Evolutionary conservation across 1,140 invertebrate genomes (phyloP), one percentile per base, ranked within the genome.

Genomic region (Cecropterus lyciades): DNA sequence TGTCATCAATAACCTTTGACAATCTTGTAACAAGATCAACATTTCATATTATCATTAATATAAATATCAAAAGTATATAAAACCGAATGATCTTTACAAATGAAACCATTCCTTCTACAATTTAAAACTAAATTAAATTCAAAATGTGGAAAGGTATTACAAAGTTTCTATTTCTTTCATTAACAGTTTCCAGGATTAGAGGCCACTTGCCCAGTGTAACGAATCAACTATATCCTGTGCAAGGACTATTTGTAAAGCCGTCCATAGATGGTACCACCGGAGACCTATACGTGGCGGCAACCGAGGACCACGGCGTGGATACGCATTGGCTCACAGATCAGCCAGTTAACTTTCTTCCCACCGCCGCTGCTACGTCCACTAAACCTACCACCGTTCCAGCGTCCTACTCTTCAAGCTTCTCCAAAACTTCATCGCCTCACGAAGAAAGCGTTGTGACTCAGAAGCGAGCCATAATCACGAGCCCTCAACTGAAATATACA

Each of bases 201-300:
- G 57, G 75, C 15, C 52, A 79, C 43, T 70, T 77, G 11, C 62
- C 79, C 16, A 80, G 79, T 9, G 63, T 59, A 0, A 43, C 71
- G 8, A 79, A 69, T 37, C 62, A 77, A 24, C 72, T 91, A 4
- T 81, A 85, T 20, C 87, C 87, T 5, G 89, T 92, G 0, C 87
- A 88, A 40, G 83, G 84, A 7, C 62, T 92, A 0, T 92, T 77
- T 52, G 81, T 92, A 2, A 85, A 85, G 24, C 87, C 87, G 10
- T 92, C 89, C 5, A 33, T 30, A 5, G 88, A 92, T 56, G 87
- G 89, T 0, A 79, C 79, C 15, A 89, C 85, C 0, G 89, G 89
- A 43, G 89, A 92, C 48, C 74, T 92, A 3, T 91, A 86, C 72
- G 87, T 92, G 4, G 89, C 89, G 1, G 89, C 89, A 0, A 80